Evolutionary conservation across 2,888 invertebrate genomes (phyloP).

Genomic region (Hyposoter didymator): DNA sequence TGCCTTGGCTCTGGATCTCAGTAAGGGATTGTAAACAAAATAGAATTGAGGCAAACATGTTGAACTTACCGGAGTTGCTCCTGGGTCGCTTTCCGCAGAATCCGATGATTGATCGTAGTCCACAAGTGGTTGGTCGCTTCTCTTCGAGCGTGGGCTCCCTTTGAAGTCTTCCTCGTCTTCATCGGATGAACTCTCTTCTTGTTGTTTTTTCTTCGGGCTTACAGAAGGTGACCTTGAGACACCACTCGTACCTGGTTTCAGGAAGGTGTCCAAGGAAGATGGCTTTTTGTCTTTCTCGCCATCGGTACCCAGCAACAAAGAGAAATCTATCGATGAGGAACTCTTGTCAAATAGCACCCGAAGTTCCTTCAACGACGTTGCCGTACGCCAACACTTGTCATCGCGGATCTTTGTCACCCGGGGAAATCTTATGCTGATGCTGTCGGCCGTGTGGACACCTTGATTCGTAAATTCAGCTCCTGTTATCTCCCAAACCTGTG

Average conservation of each 20-base stretch:
- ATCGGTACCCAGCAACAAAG: constrained; percentile 71
- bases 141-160: neutral
- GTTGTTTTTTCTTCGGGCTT: constrained; percentile 47
- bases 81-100: constrained; percentile 44
- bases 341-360: constrained; percentile 87
- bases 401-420: constrained; percentile 92
- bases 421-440: constrained; percentile 97
- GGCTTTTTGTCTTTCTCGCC: constrained; percentile 11
- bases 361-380: constrained; percentile 92
- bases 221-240: constrained; percentile 32
- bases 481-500: constrained; percentile 98
- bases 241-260: constrained; percentile 53
- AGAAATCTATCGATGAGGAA: constrained; percentile 78
- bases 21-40: neutral
- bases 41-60: neutral
- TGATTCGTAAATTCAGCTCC: constrained; percentile 93
- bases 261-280: constrained; percentile 22
- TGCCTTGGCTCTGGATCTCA: neutral
- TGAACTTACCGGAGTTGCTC: constrained; percentile 73
- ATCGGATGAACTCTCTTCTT: constrained; percentile 30
- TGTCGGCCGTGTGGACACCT: constrained; percentile 95
- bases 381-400: constrained; percentile 94
- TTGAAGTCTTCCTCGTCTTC: constrained; percentile 31
- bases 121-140: neutral
- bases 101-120: constrained; percentile 32